Evolutionary conservation across 2,113 vertebrate genomes (phyloP).

Genomic region (Sinocyclocheilus rhinocerous): DNA sequence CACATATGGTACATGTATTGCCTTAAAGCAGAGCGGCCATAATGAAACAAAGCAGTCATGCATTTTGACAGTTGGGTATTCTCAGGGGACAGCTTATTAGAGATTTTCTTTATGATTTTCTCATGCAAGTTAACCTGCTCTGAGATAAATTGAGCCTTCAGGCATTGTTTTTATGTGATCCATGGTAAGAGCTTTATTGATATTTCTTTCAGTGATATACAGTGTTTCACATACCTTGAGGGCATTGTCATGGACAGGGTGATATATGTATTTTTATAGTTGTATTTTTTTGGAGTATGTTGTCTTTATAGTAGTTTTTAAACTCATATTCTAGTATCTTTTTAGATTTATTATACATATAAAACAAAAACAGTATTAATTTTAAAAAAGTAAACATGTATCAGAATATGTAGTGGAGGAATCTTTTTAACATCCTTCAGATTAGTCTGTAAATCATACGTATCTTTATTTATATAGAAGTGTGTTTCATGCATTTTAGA

Average conservation of each 20-base stretch:
- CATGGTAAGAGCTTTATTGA: slow-evolving; percentile 4
- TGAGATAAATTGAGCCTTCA: neutral
- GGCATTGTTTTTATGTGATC: neutral
- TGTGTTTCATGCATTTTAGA: neutral
- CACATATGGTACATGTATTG: neutral
- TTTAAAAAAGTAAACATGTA: too few relatives aligned
- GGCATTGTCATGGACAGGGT: neutral
- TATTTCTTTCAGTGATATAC: neutral
- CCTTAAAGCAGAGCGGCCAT: neutral
- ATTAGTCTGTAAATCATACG: neutral
- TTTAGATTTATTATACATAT: neutral
- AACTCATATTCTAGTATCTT: neutral
- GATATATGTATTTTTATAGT: neutral
- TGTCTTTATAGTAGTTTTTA: neutral
- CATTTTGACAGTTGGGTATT: slow-evolving; percentile 1
- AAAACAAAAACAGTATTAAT: neutral
- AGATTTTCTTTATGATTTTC: neutral
- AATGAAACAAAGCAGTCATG: neutral
- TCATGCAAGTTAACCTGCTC: slow-evolving; percentile 9
- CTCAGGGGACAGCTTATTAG: neutral
- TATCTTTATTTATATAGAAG: neutral
- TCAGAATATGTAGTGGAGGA: neutral
- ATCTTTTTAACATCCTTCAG: neutral
- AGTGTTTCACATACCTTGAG: neutral
- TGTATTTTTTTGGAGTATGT: neutral